These are phyloP conservation scores for Spodoptera picta DNA, from an alignment of 2,888 invertebrate species.

Conservation along the genomic window DNA sequence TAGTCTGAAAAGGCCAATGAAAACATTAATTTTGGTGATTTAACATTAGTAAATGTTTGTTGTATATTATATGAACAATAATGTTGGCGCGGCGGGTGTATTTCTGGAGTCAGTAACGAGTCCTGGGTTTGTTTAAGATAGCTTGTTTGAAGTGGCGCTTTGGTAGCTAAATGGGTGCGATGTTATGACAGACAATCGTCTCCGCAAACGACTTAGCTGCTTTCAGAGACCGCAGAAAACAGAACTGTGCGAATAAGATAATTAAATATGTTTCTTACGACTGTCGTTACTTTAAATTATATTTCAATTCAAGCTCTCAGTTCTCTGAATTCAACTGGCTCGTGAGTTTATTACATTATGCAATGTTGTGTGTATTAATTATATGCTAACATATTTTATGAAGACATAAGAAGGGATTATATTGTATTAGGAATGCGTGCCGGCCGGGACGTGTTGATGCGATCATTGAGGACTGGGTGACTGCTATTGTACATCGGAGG, in stretches of 20 bases:
- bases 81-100: slow-evolving; percentile 42
- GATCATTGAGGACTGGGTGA: slow-evolving; percentile 67
- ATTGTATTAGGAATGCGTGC: slow-evolving; percentile 55
- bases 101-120: slow-evolving; percentile 60
- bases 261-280: slow-evolving; percentile 44
- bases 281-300: slow-evolving; percentile 30
- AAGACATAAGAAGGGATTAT: slow-evolving; percentile 61
- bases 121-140: slow-evolving; percentile 58
- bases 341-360: slow-evolving; percentile 44
- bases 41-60: slow-evolving; percentile 15
- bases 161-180: slow-evolving; percentile 61
- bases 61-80: slow-evolving; percentile 33
- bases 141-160: slow-evolving; percentile 73
- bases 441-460: slow-evolving; percentile 59
- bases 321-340: slow-evolving; percentile 37
- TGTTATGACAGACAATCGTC: slow-evolving; percentile 73
- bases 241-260: slow-evolving; percentile 28
- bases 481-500: slow-evolving; percentile 61
- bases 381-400: slow-evolving; percentile 41
- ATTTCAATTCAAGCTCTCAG: slow-evolving; percentile 32
- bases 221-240: slow-evolving; percentile 37
- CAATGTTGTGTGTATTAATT: slow-evolving; percentile 42
- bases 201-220: slow-evolving; percentile 54
- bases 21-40: slow-evolving; percentile 32
- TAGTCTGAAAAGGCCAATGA: slow-evolving; percentile 34